Evolutionary conservation across 1,140 invertebrate species (phyloP).

Genomic region (Tetraneura akinire): DNA sequence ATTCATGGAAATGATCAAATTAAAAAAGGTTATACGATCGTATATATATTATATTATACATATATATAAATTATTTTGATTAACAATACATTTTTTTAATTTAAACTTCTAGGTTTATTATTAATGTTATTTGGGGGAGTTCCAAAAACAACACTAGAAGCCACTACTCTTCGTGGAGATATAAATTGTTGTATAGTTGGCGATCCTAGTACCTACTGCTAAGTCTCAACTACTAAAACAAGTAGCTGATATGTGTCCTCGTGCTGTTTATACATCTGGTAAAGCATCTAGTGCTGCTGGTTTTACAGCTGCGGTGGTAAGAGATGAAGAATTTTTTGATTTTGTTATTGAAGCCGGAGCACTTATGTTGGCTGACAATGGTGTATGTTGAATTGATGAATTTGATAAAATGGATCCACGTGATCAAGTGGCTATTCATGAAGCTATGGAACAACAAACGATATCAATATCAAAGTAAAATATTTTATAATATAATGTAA

Average conservation of each 20-base stretch:
- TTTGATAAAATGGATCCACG: slow-evolving; percentile 99
- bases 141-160: slow-evolving; percentile 90
- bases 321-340: slow-evolving; percentile 96
- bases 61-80: neutral
- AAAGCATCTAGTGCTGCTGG: slow-evolving; percentile 98
- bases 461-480: slow-evolving; percentile 93
- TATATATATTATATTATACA: neutral
- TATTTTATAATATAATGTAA: neutral
- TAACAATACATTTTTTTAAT: neutral
- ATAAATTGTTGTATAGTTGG: slow-evolving; percentile 98
- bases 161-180: slow-evolving; percentile 87
- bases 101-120: slow-evolving; percentile 67
- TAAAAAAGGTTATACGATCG: slow-evolving; percentile 83
- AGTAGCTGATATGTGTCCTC: slow-evolving; percentile 91
- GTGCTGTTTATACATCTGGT: slow-evolving; percentile 97
- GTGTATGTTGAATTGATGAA: slow-evolving; percentile 99
- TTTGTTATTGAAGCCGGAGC: slow-evolving; percentile 99
- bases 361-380: slow-evolving; percentile 98
- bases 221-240: slow-evolving; percentile 97
- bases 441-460: slow-evolving; percentile 99
- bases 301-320: slow-evolving; percentile 95
- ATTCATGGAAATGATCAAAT: slow-evolving; percentile 99
- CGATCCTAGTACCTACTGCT: slow-evolving; percentile 96
- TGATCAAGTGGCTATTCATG: slow-evolving; percentile 99
- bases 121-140: slow-evolving; percentile 98